phyloP scores from a whole-genome alignment of 2,797 vertebrate genomes.

The Syngnathus rostellatus region DNA sequence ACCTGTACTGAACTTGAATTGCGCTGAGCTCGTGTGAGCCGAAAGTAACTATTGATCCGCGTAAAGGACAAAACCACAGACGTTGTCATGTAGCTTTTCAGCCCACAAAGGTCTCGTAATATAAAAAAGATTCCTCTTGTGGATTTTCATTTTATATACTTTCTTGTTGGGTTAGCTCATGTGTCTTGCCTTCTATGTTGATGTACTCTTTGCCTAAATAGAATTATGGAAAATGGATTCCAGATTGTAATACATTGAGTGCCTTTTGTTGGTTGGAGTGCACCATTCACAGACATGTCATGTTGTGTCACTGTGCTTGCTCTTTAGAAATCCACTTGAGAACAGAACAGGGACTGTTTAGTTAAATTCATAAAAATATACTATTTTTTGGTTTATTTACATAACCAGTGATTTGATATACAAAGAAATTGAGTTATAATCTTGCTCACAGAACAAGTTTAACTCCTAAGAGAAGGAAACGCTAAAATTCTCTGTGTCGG shows the following conservation, averaged over 20 bases:
- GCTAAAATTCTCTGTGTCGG: slow-evolving; percentile 18
- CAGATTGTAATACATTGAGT: background rate
- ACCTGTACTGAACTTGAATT: too few relatives aligned
- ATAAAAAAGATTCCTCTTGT: background rate
- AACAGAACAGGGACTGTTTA: background rate
- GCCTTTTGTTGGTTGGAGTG: background rate
- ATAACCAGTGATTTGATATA: too few relatives aligned
- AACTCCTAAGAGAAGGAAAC: background rate
- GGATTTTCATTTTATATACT: background rate
- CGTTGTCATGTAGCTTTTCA: slow-evolving; percentile 2
- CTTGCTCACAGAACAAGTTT: background rate
- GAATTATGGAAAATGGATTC: slow-evolving; percentile 2
- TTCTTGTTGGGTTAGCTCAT: background rate
- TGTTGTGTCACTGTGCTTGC: background rate
- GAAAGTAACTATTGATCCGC: slow-evolving; percentile 4
- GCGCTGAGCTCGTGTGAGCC: background rate
- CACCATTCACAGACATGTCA: background rate
- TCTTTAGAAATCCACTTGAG: background rate
- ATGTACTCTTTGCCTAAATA: slow-evolving; percentile 2
- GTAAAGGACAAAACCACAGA: slow-evolving; percentile 11
- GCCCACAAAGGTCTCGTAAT: background rate
- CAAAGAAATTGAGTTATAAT: background rate
- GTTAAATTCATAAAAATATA: background rate
- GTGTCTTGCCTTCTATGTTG: background rate
- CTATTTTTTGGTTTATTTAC: too few relatives aligned